phyloP scores from a whole-genome alignment of 2,888 invertebrate species.

The Operophtera brumata region DNA sequence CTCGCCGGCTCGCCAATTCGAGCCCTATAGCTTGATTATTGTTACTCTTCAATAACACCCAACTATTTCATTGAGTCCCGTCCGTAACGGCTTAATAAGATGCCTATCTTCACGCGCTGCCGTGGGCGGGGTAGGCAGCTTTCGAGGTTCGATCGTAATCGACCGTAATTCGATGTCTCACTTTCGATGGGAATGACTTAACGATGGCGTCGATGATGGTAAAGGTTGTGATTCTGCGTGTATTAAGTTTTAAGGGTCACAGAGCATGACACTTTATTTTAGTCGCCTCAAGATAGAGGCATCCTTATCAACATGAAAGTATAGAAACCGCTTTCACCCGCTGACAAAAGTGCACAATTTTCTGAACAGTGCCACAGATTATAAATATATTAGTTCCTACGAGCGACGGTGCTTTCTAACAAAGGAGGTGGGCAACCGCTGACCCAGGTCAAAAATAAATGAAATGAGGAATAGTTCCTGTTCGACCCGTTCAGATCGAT shows the following conservation, averaged over 20 bases:
- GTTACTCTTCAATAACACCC: slow-evolving; percentile 6
- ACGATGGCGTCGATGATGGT: slow-evolving; percentile 17
- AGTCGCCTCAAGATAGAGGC: slow-evolving; percentile 5
- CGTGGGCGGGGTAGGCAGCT: slow-evolving; percentile 50
- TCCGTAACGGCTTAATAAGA: slow-evolving; percentile 56
- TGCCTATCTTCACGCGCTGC: slow-evolving; percentile 40
- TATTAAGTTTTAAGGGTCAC: slow-evolving; percentile 10
- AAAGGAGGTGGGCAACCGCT: too few species aligned
- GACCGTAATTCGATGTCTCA: slow-evolving; percentile 55
- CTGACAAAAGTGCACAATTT: too few species aligned
- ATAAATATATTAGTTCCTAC: too few species aligned
- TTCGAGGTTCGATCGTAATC: slow-evolving; percentile 54
- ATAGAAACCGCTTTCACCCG: too few species aligned
- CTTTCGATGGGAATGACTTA: slow-evolving; percentile 47
- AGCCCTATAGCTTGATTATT: not conserved
- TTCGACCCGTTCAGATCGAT: too few species aligned
- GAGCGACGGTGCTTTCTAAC: too few species aligned
- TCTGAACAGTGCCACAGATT: too few species aligned
- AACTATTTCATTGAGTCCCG: slow-evolving; percentile 20
- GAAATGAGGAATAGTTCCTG: too few species aligned
- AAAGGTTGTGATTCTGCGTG: slow-evolving; percentile 16
- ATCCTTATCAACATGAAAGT: not conserved
- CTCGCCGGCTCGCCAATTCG: too few species aligned
- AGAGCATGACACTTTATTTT: slow-evolving; percentile 1
- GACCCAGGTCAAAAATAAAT: too few species aligned